Conservation (phyloP, 1,140 invertebrate genomes). For the Venustaconcha ellipsiformis region DNA sequence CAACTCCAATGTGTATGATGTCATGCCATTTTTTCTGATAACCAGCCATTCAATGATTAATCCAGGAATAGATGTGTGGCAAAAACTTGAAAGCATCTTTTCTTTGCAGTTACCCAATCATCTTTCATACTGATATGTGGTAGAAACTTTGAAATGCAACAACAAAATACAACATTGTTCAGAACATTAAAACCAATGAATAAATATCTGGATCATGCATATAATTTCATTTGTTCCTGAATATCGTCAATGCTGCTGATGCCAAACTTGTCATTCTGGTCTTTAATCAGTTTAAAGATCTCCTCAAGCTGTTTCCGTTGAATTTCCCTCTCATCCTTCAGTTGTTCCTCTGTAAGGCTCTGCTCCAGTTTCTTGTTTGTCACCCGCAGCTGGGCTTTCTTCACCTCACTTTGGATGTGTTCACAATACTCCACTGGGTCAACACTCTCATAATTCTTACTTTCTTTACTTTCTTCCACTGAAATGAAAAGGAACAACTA, state of each 20-base stretch:
- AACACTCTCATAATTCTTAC: neutral
- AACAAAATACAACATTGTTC: neutral
- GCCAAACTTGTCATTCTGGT: constrained; percentile 64
- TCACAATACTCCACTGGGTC: constrained; percentile 65
- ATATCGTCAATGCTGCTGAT: constrained; percentile 59
- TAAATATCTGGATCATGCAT: constrained; percentile 35
- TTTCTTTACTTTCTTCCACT: no score
- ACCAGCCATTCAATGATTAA: no score
- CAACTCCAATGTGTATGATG: no score
- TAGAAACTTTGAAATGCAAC: neutral
- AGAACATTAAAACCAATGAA: neutral
- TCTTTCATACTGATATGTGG: no score
- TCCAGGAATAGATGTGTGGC: no score
- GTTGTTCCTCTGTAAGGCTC: constrained; percentile 56
- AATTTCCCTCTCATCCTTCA: constrained; percentile 56
- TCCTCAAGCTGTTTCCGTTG: constrained; percentile 61
- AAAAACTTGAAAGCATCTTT: no score
- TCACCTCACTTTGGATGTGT: constrained; percentile 67
- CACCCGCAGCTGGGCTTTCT: constrained; percentile 58
- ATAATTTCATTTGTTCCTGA: constrained; percentile 65
- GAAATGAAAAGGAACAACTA: no score
- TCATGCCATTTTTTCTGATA: no score
- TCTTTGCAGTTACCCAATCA: no score
- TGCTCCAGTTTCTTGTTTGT: constrained; percentile 57
- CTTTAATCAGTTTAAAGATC: constrained; percentile 64